A percentile compares a stretch with the other conserved stretches of the same genome.
phyloP scores from a whole-genome alignment of 2,797 vertebrate genomes.

The Microctenopoma stevenorrisi region DNA sequence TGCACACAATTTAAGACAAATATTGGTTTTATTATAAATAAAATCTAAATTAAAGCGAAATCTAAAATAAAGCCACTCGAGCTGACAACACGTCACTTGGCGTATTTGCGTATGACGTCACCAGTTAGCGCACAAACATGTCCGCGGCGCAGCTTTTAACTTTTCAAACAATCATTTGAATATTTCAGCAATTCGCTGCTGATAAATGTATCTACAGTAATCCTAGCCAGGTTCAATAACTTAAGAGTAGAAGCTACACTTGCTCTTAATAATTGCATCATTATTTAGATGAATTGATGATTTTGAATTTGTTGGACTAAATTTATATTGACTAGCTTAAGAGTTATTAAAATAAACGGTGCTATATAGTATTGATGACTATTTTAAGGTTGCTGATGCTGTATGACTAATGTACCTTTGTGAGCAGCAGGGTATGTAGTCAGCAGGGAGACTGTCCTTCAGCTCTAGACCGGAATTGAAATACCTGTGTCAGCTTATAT shows the following conservation, averaged over 20 bases:
- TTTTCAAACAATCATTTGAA: no score
- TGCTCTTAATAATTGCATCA: neutral
- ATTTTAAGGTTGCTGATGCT: conserved; percentile 16
- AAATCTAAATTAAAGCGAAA: no score
- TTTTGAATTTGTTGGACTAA: neutral
- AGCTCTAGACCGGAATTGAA: conserved; percentile 33
- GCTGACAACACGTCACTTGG: neutral
- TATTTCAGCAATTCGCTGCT: no score
- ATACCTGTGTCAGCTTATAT: conserved; percentile 34
- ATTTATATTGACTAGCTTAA: neutral
- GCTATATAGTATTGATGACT: neutral
- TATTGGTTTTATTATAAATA: no score
- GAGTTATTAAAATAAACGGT: neutral
- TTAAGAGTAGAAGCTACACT: no score
- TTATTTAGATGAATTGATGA: neutral
- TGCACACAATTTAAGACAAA: no score
- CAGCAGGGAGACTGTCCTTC: conserved; percentile 53
- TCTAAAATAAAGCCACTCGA: no score
- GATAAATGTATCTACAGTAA: neutral
- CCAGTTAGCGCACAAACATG: no score
- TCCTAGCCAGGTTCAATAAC: no score
- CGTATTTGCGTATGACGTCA: neutral
- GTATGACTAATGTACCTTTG: conserved; percentile 42
- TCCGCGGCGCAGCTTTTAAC: no score
- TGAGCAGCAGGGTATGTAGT: conserved; percentile 30